A percentile compares a stretch with the other conserved stretches of the same genome.
Evolutionary conservation across 2,797 vertebrate genomes (phyloP).

Genomic region (Melanotaenia maccullochi): DNA sequence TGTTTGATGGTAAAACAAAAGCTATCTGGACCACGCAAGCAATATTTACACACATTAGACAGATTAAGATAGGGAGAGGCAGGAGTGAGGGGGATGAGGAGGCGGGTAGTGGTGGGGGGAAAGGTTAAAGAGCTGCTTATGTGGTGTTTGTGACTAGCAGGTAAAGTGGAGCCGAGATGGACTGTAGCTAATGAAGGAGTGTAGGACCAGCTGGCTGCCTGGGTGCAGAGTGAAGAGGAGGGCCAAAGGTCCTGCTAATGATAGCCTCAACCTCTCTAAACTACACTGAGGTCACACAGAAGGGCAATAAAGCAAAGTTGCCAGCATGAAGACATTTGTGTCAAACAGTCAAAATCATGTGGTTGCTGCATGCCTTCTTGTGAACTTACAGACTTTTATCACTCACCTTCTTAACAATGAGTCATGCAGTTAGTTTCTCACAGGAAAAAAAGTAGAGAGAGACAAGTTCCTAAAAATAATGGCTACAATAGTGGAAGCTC

Average conservation of each 20-base stretch:
- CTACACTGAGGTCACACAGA: constrained; percentile 46
- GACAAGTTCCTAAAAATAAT: neutral
- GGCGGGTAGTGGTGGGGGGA: neutral
- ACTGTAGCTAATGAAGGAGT: constrained; percentile 61
- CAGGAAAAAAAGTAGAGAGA: constrained; percentile 19
- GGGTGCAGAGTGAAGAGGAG: constrained; percentile 47
- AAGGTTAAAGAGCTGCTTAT: constrained; percentile 53
- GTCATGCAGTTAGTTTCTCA: constrained; percentile 45
- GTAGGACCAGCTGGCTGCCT: constrained; percentile 50
- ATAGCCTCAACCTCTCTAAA: constrained; percentile 42
- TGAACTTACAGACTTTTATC: constrained; percentile 7
- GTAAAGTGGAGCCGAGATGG: constrained; percentile 52
- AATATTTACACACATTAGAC: constrained; percentile 71
- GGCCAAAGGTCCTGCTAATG: constrained; percentile 64
- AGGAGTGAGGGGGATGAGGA: neutral
- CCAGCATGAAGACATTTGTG: constrained; percentile 26
- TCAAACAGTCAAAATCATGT: neutral
- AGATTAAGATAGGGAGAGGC: constrained; percentile 59
- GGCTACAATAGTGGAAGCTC: neutral
- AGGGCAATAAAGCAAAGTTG: constrained; percentile 13
- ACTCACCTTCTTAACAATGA: constrained; percentile 43
- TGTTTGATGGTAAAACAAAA: constrained; percentile 77
- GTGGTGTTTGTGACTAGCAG: constrained; percentile 40
- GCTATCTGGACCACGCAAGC: constrained; percentile 66
- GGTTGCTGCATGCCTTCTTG: neutral